phyloP scores from a whole-genome alignment of 1,140 invertebrate species.

The Ridgeia piscesae region DNA sequence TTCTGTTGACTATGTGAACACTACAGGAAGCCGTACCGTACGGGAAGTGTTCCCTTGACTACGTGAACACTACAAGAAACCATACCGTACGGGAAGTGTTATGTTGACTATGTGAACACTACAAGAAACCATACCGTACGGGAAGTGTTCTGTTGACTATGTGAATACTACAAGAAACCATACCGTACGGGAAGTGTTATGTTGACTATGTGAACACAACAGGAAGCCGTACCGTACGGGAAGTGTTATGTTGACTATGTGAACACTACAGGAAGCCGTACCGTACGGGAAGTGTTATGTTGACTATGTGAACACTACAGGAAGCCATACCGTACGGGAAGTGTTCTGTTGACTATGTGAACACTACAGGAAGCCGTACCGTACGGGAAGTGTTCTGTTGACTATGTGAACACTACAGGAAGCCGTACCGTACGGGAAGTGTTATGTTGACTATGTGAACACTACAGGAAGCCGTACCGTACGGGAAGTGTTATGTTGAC shows the following conservation, averaged over 20 bases:
- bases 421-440: slow-evolving; percentile 44
- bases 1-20: too few relatives aligned
- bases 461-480: background rate
- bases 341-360: too few relatives aligned
- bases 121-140: background rate
- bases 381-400: slow-evolving; percentile 58
- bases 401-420: too few relatives aligned
- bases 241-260: too few relatives aligned
- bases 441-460: too few relatives aligned
- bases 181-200: slow-evolving; percentile 55
- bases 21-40: background rate
- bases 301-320: too few relatives aligned
- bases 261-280: too few relatives aligned
- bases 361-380: background rate
- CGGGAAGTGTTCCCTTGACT: slow-evolving; percentile 61
- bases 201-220: too few relatives aligned
- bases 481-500: slow-evolving; percentile 60
- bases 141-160: too few relatives aligned
- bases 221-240: background rate
- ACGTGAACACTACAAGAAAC: too few relatives aligned
- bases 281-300: slow-evolving; percentile 57
- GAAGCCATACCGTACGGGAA: background rate
- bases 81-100: slow-evolving; percentile 54
- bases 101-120: too few relatives aligned
- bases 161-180: too few relatives aligned